Base-by-base conservation (phyloP, 2,888 invertebrate species). In the Drosophila paracracens region DNA sequence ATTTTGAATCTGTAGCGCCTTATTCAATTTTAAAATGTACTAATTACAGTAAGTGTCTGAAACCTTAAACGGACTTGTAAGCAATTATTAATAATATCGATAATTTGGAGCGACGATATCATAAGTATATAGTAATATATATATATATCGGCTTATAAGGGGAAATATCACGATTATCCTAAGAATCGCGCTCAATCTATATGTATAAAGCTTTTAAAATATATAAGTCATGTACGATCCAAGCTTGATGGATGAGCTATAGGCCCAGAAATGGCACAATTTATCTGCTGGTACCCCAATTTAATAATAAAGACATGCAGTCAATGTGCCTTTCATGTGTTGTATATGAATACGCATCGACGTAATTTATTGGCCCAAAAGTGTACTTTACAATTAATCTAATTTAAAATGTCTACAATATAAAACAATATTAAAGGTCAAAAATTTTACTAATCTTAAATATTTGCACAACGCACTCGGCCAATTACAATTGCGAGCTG, bases 401-500 rank as follows among this genome's bases (percentile, higher is more conserved):
- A 88, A 73, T 77, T 81, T 74, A 83, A 79, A 84, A 84, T 40
- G 66, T 81, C 77, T 85, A 82, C 75, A 80, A 54, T 73, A 70
- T 83, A 83, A 81, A 83, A 82, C 70, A 71, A 70, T 77, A 82
- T 81, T 77, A 79, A 83, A 74, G 72, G 81, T 89, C 79, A 86
- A 74, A 70, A 86, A 88, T 88, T 88, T 82, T 76, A 79, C 89
- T 89, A 89, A 89, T 75, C 76, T 86, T 82, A 88, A 86, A 85
- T 88, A 88, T 88, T 89, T 88, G 89, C 88, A 88, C 88, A 89
- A 89, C 74, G 83, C 87, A 88, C 76, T 77, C 88, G 89, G 87
- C 88, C 89, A 79, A 72, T 70, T 81, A 74, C 71, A 77, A 71
- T 63, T 62, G 59, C 60, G 11, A 67, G 57, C 71, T 60, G 31